A percentile compares a stretch with the other conserved stretches of the same genome.
Evolutionary conservation across 2,113 vertebrate species (phyloP).

Genomic region (Malaclemys terrapin): DNA sequence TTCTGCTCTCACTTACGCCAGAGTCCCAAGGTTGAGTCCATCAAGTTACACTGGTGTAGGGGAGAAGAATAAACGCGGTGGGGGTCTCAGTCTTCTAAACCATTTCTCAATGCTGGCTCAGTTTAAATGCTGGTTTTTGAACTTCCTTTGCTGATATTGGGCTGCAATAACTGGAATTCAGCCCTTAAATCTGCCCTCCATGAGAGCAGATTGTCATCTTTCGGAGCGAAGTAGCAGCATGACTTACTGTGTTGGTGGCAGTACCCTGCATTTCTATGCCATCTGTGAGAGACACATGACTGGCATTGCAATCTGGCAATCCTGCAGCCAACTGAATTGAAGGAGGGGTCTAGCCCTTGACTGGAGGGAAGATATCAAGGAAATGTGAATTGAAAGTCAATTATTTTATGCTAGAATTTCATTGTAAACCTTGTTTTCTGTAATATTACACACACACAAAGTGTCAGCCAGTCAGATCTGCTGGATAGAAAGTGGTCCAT

Average conservation of each 20-base stretch:
- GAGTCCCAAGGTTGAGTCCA: conserved; percentile 1
- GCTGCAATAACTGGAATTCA: conserved; percentile 47
- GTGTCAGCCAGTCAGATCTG: neutral
- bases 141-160: neutral
- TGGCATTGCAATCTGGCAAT: neutral
- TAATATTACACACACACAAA: neutral
- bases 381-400: neutral
- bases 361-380: conserved; percentile 56
- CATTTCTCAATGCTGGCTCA: neutral
- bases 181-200: conserved; percentile 62
- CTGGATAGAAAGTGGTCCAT: fast-evolving
- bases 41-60: neutral
- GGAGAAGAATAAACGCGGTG: fast-evolving
- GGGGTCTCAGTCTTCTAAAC: neutral
- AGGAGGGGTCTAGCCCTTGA: neutral
- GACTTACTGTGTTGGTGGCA: fast-evolving
- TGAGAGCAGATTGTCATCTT: conserved; percentile 14
- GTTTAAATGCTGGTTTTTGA: neutral
- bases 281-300: fast-evolving
- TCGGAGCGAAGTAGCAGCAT: neutral
- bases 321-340: neutral
- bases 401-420: fast-evolving
- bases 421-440: neutral
- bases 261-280: neutral
- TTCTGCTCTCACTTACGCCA: neutral